These are phyloP conservation scores for Protobothrops flavoviridis DNA, from an alignment of 2,113 vertebrate species.

Conservation along the genomic window DNA sequence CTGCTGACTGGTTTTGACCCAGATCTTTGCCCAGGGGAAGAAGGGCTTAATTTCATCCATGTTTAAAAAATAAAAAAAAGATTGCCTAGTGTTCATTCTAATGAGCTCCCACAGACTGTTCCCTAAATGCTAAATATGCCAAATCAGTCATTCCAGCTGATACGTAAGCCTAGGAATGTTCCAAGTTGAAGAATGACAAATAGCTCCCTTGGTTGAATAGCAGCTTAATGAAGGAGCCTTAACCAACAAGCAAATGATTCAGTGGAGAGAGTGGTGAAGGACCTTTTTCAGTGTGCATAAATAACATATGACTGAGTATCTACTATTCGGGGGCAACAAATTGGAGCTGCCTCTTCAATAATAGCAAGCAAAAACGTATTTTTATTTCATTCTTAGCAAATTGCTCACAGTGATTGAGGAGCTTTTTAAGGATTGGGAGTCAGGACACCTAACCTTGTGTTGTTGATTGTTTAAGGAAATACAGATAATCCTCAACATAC, in stretches of 20 bases:
- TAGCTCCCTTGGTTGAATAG: not conserved
- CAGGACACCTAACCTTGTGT: not conserved
- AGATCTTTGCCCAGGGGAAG: not conserved
- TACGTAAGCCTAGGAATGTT: not conserved
- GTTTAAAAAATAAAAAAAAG: not conserved
- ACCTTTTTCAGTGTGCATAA: not conserved
- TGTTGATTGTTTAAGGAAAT: not conserved
- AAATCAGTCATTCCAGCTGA: not conserved
- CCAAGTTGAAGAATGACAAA: constrained; percentile 13
- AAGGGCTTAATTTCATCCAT: not conserved
- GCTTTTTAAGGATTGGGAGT: not conserved
- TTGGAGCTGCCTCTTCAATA: not conserved
- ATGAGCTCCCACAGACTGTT: not conserved
- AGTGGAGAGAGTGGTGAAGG: not conserved
- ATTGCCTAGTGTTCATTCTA: not conserved
- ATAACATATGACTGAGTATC: not conserved
- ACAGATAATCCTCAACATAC: not conserved
- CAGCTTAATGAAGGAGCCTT: not conserved
- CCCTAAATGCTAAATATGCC: not conserved
- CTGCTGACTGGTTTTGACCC: not conserved
- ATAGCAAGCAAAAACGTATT: not conserved
- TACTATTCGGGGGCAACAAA: not conserved
- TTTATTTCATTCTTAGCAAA: not conserved
- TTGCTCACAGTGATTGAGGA: not conserved
- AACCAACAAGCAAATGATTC: not conserved